A percentile compares a stretch with the other conserved stretches of the same genome.
Evolutionary conservation across 2,797 vertebrate species (phyloP).

Genomic region (Caiman crocodilus): DNA sequence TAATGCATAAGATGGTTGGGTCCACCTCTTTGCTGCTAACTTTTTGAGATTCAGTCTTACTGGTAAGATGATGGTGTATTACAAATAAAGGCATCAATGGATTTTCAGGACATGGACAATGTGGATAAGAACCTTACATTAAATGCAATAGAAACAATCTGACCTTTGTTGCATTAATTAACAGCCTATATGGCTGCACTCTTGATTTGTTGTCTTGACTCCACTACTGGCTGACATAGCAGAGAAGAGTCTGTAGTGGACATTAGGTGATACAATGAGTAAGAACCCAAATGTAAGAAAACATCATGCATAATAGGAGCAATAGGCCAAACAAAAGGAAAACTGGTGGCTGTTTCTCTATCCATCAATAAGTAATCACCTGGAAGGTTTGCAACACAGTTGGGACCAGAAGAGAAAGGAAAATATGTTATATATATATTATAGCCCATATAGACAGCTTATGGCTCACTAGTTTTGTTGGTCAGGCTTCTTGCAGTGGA

Average conservation of each 20-base stretch:
- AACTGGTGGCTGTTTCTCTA: neutral
- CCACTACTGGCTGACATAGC: neutral
- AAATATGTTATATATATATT: neutral
- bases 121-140: too few species aligned
- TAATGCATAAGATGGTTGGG: too few species aligned
- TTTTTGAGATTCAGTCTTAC: too few species aligned
- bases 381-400: too few species aligned
- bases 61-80: too few species aligned
- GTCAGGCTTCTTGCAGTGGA: neutral
- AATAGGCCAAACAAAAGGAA: neutral
- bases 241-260: neutral
- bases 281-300: neutral
- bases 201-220: neutral
- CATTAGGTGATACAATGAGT: neutral
- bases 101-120: too few species aligned
- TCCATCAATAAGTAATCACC: too few species aligned
- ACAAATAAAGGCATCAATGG: too few species aligned
- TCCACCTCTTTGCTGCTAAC: too few species aligned
- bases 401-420: rapidly evolving
- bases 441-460: neutral
- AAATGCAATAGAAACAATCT: too few species aligned
- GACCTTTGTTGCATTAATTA: too few species aligned
- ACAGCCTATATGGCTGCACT: too few species aligned
- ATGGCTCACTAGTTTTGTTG: neutral
- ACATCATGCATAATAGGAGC: neutral